Evolutionary conservation across 1,140 invertebrate species (phyloP).

Genomic region (Heliconius hewitsoni): DNA sequence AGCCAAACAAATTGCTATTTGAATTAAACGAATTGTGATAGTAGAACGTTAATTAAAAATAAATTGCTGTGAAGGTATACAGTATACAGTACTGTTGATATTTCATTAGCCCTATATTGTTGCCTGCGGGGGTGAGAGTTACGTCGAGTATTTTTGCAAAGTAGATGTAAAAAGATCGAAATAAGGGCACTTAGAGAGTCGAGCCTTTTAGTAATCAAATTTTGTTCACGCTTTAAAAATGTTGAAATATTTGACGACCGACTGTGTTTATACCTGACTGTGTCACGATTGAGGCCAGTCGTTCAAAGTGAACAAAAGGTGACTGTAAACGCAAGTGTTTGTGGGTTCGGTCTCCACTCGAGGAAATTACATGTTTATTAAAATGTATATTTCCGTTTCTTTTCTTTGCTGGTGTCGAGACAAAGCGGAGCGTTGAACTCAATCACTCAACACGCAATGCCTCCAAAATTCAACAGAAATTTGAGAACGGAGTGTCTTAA

Average conservation of each 20-base stretch:
- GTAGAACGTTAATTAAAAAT: slow-evolving; percentile 37
- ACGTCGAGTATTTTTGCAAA: slow-evolving; percentile 58
- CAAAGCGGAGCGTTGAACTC: too few relatives aligned
- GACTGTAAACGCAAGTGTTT: too few relatives aligned
- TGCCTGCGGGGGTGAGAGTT: slow-evolving; percentile 43
- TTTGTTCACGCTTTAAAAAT: slow-evolving; percentile 34
- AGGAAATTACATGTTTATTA: too few relatives aligned
- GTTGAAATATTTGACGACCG: slow-evolving; percentile 13
- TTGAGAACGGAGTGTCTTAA: too few relatives aligned
- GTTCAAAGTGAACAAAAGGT: too few relatives aligned
- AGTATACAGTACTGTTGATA: slow-evolving; percentile 50
- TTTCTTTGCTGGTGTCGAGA: too few relatives aligned
- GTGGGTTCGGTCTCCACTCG: too few relatives aligned
- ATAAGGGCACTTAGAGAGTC: slow-evolving; percentile 47
- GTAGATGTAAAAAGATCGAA: slow-evolving; percentile 49
- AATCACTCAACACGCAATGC: too few relatives aligned
- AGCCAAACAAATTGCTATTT: slow-evolving; percentile 32
- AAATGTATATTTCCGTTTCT: too few relatives aligned
- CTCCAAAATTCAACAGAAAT: too few relatives aligned
- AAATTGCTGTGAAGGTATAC: slow-evolving; percentile 33
- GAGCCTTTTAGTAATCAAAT: slow-evolving; percentile 58
- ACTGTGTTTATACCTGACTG: neutral
- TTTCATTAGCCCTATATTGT: slow-evolving; percentile 57
- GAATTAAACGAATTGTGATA: slow-evolving; percentile 29
- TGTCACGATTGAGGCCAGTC: too few relatives aligned